A percentile compares a stretch with the other conserved stretches of the same genome.
Evolutionary conservation across 1,140 invertebrate genomes (phyloP).

Genomic region (Drosophila bocqueti): DNA sequence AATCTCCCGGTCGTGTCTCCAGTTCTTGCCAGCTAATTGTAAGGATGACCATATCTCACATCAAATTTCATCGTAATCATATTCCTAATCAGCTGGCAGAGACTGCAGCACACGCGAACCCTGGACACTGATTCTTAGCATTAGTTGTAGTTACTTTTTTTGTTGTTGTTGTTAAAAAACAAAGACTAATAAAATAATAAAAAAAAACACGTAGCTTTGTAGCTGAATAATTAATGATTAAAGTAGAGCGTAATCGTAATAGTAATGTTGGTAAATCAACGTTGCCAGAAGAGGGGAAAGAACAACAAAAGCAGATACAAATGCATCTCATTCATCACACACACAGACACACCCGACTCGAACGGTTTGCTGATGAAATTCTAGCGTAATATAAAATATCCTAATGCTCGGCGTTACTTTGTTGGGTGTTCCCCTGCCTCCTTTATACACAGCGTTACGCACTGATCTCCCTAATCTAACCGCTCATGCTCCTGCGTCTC

Average conservation of each 20-base stretch:
- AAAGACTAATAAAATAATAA: slow-evolving; percentile 1
- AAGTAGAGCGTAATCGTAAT: slow-evolving; percentile 22
- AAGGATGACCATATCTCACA: background rate
- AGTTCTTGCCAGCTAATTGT: background rate
- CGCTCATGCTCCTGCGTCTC: background rate
- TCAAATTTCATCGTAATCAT: background rate
- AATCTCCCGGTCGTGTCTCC: background rate
- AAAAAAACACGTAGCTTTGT: slow-evolving; percentile 13
- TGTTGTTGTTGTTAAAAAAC: background rate
- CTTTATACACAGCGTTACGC: slow-evolving; percentile 18
- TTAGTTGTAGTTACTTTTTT: slow-evolving; percentile 3
- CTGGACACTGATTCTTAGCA: background rate
- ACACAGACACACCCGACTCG: background rate
- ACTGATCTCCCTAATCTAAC: background rate
- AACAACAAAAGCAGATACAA: slow-evolving; percentile 46
- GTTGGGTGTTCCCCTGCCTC: background rate
- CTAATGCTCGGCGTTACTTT: background rate
- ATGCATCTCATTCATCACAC: slow-evolving; percentile 26
- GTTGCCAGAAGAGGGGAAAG: slow-evolving; percentile 36
- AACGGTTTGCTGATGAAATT: slow-evolving; percentile 11
- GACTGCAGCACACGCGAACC: slow-evolving; percentile 8
- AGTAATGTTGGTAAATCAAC: slow-evolving; percentile 46
- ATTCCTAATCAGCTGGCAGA: background rate
- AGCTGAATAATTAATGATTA: slow-evolving; percentile 10
- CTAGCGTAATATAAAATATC: slow-evolving; percentile 35